These are phyloP conservation scores for Zeuzera pyrina DNA, from an alignment of 2,888 invertebrate genomes.

Conservation along the genomic window DNA sequence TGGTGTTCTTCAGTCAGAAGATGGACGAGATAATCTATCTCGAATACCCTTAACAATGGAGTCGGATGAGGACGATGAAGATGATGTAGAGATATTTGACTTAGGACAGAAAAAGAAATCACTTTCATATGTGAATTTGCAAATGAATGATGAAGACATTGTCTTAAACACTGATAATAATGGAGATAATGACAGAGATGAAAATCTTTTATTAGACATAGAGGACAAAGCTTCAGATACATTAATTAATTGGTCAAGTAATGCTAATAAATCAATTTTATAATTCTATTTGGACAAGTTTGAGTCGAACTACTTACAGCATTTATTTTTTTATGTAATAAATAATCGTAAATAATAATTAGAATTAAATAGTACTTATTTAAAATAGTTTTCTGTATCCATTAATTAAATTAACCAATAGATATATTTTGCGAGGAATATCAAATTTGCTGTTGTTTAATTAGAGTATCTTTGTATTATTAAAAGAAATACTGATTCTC, in stretches of 20 bases:
- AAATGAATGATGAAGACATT: constrained; percentile 51
- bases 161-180: constrained; percentile 30
- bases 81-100: constrained; percentile 65
- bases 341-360: too few relatives aligned
- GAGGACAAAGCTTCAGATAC: constrained; percentile 50
- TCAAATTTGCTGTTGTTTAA: too few relatives aligned
- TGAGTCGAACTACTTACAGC: too few relatives aligned
- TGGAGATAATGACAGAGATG: constrained; percentile 37
- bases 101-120: constrained; percentile 60
- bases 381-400: too few relatives aligned
- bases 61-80: constrained; percentile 65
- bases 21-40: constrained; percentile 53
- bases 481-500: too few relatives aligned
- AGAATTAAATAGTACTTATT: too few relatives aligned
- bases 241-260: constrained; percentile 56
- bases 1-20: constrained; percentile 61
- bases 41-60: constrained; percentile 62
- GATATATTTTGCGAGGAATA: too few relatives aligned
- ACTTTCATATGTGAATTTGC: constrained; percentile 56
- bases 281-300: too few relatives aligned
- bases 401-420: too few relatives aligned
- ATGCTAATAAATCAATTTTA: constrained; percentile 54
- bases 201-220: constrained; percentile 55
- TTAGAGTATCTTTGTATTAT: too few relatives aligned
- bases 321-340: too few relatives aligned